Evolutionary conservation across 2,888 invertebrate genomes (phyloP), one percentile per base, ranked within the genome.

Genomic region (Artemia sinica): DNA sequence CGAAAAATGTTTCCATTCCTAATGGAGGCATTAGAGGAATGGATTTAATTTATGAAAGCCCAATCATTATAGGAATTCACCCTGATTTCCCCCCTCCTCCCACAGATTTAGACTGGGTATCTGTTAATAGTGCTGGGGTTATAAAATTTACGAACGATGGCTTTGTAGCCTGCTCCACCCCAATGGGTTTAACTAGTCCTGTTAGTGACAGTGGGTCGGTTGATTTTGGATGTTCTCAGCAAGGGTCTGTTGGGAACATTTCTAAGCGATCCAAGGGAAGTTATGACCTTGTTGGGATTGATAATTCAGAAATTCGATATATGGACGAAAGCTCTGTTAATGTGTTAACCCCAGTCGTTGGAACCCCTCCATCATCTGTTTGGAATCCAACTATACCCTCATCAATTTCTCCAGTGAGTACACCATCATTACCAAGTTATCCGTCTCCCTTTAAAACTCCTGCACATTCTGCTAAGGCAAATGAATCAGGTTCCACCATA

Each of bases 251-350:
- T 83, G 67, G 80, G 79, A 75, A 82, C 82, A 72, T 78, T 84
- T 69, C 80, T 82, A 66, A 79, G 82, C 18, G 80, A 72, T 49
- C 70, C 8, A 58, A 58, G 28, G 63, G 11, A 18, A 58, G 63
- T 52, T 89, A 86, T 75, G 90, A 91, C 76, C 80, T 91, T 71
- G 83, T 86, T 28, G 86, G 86, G 67, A 81, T 91, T 78, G 90
- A 91, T 76, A 87, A 87, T 71, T 88, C 88, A n/a, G 91, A 92
- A 78, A 79, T 92, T 69, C 84, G 88, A 66, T 92, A 84, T 77
- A 91, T 92, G 91, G 92, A 92, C 76, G 91, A 92, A 76, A 91
- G 91, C 77, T 91, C 90, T 49, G 84, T 91, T 65, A 86, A 86
- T 73, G 81, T 89, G 70, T 85, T 88, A 70, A 88, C 89, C 72